phyloP scores from a whole-genome alignment of 1,140 invertebrate genomes.

The Ceratina calcarata region DNA sequence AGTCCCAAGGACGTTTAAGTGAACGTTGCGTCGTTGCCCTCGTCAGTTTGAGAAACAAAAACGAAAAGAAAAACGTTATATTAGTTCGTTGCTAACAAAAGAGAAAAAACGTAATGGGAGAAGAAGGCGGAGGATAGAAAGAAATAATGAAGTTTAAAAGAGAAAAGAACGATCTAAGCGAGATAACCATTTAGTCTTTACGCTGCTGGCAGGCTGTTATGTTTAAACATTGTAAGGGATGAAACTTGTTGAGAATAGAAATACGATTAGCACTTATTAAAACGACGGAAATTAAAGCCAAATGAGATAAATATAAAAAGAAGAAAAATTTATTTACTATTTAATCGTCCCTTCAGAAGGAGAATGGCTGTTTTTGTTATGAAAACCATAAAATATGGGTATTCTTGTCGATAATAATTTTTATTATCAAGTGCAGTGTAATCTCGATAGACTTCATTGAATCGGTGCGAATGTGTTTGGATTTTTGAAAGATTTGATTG shows the following conservation, averaged over 20 bases:
- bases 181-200: constrained; percentile 69
- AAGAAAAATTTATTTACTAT: constrained; percentile 57
- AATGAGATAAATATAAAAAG: constrained; percentile 57
- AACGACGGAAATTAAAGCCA: constrained; percentile 57
- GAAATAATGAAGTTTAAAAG: constrained; percentile 60
- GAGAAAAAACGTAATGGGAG: constrained; percentile 34
- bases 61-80: constrained; percentile 32
- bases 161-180: constrained; percentile 55
- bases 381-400: constrained; percentile 57
- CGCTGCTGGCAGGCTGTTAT: constrained; percentile 80
- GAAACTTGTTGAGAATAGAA: constrained; percentile 69
- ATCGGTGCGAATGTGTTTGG: constrained; percentile 5
- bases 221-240: constrained; percentile 75
- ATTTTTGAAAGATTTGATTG: constrained; percentile 6
- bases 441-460: constrained; percentile 27
- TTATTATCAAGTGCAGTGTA: constrained; percentile 44
- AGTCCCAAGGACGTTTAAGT: constrained; percentile 64
- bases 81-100: constrained; percentile 65
- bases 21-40: constrained; percentile 60
- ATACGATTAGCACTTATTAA: constrained; percentile 60
- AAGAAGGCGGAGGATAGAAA: constrained; percentile 54
- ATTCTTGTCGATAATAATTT: constrained; percentile 57
- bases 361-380: constrained; percentile 57
- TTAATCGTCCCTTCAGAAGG: constrained; percentile 54
- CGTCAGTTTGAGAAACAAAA: constrained; percentile 44